Conservation (phyloP, 1,140 invertebrate genomes). For the Aphis gossypii region DNA sequence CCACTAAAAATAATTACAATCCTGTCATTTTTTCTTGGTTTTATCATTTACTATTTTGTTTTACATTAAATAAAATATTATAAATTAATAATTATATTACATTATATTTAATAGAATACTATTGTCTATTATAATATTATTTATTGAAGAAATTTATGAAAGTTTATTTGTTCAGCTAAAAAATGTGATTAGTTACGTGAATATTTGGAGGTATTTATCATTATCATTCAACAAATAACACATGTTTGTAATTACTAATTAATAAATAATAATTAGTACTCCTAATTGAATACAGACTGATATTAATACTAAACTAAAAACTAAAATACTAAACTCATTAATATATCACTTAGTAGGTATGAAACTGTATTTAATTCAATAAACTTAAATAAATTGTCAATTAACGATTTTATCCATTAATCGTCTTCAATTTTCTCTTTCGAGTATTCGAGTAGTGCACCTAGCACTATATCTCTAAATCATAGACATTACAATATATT, state of each 20-base stretch:
- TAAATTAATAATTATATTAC: not conserved
- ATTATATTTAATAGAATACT: not conserved
- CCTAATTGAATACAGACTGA: not conserved
- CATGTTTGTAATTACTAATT: not conserved
- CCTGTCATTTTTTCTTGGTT: too few species aligned
- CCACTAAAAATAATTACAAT: too few species aligned
- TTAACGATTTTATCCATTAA: too few species aligned
- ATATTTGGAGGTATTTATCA: not conserved
- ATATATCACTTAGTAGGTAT: too few species aligned
- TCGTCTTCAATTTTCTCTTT: too few species aligned
- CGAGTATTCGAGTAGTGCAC: too few species aligned
- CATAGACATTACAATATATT: too few species aligned
- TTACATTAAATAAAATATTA: not conserved
- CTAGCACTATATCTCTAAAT: too few species aligned
- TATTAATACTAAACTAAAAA: not conserved
- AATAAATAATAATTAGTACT: not conserved
- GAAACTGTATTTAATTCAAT: too few species aligned
- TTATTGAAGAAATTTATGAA: not conserved
- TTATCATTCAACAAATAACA: not conserved
- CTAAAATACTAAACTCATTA: too few species aligned
- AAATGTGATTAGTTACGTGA: not conserved
- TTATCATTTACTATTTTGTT: not conserved
- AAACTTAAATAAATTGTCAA: too few species aligned
- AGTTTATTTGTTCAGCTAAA: not conserved
- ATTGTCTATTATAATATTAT: not conserved